These are phyloP conservation scores for Lates japonicus DNA, from an alignment of 2,797 vertebrate species.

Conservation along the genomic window DNA sequence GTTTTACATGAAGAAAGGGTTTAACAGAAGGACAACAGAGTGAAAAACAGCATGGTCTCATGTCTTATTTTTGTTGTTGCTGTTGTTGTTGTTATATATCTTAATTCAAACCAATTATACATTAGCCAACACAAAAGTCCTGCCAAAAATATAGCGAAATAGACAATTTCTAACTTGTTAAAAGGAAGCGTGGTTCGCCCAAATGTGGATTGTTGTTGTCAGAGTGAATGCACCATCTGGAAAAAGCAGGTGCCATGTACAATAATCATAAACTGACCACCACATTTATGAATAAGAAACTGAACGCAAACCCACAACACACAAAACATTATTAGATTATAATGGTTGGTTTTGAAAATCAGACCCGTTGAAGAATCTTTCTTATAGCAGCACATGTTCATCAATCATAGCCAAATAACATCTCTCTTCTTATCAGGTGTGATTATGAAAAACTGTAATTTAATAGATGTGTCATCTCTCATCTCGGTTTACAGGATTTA, in stretches of 20 bases:
- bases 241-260: conserved; percentile 12
- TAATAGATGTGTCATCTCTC: background rate
- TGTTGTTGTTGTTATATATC: background rate
- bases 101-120: background rate
- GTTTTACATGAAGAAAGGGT: background rate
- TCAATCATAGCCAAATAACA: background rate
- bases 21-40: background rate
- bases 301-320: background rate
- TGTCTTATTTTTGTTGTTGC: background rate
- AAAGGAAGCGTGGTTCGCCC: too few species aligned
- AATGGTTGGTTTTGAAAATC: background rate
- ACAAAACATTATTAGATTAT: background rate
- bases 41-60: background rate
- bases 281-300: background rate
- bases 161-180: background rate
- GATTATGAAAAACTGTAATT: background rate
- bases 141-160: background rate
- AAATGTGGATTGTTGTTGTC: background rate
- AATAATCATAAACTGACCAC: conserved; percentile 10
- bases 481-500: background rate
- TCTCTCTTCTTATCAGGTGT: background rate
- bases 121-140: background rate
- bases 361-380: background rate
- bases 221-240: background rate
- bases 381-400: background rate